Evolutionary conservation across 2,113 vertebrate genomes (phyloP).

Genomic region (Hipposideros armiger): DNA sequence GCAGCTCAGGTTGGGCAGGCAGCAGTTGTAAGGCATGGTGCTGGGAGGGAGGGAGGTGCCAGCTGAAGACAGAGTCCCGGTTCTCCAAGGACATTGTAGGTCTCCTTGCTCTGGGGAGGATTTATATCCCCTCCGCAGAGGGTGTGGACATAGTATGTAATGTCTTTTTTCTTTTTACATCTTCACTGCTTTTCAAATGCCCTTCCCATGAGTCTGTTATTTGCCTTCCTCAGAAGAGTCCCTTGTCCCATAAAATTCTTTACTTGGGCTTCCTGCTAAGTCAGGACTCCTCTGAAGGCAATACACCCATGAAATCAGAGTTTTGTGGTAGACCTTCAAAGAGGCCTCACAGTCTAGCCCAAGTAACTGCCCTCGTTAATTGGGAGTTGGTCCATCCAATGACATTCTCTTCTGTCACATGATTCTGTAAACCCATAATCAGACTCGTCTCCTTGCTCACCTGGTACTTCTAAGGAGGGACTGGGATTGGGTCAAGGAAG

Average conservation of each 20-base stretch:
- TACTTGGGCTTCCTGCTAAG: constrained; percentile 81
- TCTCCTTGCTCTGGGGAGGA: neutral
- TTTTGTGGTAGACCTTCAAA: constrained; percentile 79
- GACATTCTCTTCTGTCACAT: neutral
- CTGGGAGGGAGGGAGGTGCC: fast-evolving
- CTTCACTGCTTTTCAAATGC: constrained; percentile 63
- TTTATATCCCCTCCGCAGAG: constrained; percentile 75
- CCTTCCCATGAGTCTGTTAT: constrained; percentile 70
- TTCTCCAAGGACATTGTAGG: constrained; percentile 18
- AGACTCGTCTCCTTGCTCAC: neutral
- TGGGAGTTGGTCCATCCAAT: constrained; percentile 47
- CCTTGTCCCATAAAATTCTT: constrained; percentile 78
- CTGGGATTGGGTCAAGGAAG: neutral
- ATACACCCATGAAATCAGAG: constrained; percentile 69
- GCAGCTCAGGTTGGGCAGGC: constrained; percentile 60
- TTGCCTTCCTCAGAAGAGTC: constrained; percentile 74
- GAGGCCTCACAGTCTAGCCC: constrained; percentile 52
- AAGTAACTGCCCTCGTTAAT: constrained; percentile 64
- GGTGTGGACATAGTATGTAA: constrained; percentile 73
- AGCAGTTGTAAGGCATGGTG: constrained; percentile 56
- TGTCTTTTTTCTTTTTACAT: constrained; percentile 71
- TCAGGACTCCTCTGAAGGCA: constrained; percentile 74
- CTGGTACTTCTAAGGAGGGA: constrained; percentile 18
- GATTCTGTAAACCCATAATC: neutral
- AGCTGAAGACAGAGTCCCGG: neutral